Conservation (phyloP, 2,113 vertebrate species). For the Hirundichthys speculiger region DNA sequence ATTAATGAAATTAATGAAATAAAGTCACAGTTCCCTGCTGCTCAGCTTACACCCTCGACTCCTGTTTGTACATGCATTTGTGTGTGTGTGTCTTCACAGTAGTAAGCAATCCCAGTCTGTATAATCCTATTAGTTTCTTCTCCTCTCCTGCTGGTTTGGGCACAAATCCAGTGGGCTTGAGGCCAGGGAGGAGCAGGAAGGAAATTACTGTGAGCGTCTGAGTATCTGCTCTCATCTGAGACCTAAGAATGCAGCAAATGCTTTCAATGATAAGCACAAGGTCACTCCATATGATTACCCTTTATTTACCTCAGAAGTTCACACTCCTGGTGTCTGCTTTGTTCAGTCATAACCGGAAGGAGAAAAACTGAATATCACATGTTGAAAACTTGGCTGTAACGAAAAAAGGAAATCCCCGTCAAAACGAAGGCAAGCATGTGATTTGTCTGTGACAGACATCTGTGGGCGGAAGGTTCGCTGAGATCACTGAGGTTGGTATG, state of each 20-base stretch:
- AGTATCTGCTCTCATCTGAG: constrained; percentile 39
- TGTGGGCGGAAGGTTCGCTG: too few relatives aligned
- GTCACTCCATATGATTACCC: neutral
- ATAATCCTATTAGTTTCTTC: constrained; percentile 63
- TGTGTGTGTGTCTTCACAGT: constrained; percentile 21
- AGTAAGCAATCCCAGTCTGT: constrained; percentile 37
- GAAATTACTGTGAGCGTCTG: constrained; percentile 47
- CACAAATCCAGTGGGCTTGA: constrained; percentile 27
- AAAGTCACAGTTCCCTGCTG: neutral
- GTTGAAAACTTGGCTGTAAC: too few relatives aligned
- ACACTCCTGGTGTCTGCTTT: too few relatives aligned
- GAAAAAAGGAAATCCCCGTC: too few relatives aligned
- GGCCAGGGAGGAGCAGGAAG: constrained; percentile 65
- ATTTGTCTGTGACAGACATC: too few relatives aligned
- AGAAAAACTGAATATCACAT: too few relatives aligned
- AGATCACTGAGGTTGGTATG: too few relatives aligned
- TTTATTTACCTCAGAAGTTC: neutral
- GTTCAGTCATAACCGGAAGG: too few relatives aligned
- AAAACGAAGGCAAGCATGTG: too few relatives aligned
- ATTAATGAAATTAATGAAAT: too few relatives aligned
- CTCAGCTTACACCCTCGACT: neutral
- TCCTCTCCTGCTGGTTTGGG: constrained; percentile 39
- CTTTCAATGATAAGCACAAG: constrained; percentile 17
- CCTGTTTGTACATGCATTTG: constrained; percentile 5
- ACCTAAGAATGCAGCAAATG: constrained; percentile 41